phyloP scores from a whole-genome alignment of 2,888 invertebrate species.

The Smittia aterrima region DNA sequence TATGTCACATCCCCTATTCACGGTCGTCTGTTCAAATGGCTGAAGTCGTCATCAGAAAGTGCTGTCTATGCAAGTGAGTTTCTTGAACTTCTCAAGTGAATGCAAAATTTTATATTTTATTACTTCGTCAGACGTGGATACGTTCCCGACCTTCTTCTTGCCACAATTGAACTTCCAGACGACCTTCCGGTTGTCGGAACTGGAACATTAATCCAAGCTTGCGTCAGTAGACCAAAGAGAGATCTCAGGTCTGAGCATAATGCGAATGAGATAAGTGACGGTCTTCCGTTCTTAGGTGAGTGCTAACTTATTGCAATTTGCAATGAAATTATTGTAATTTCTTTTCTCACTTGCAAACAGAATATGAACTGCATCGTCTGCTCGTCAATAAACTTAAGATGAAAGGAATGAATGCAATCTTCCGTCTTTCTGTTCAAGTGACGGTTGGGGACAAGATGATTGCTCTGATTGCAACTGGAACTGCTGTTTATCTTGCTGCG shows the following conservation, averaged over 20 bases:
- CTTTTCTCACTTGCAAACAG: conserved; percentile 50
- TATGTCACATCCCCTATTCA: conserved; percentile 83
- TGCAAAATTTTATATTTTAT: conserved; percentile 41
- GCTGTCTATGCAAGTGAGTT: conserved; percentile 67
- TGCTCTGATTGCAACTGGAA: conserved; percentile 84
- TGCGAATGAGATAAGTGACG: conserved; percentile 92
- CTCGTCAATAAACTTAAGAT: conserved; percentile 87
- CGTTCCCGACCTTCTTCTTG: conserved; percentile 87
- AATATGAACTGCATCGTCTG: conserved; percentile 91
- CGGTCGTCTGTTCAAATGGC: conserved; percentile 69
- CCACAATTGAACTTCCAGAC: conserved; percentile 82
- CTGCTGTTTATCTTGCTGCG: conserved; percentile 75
- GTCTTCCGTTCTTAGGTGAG: conserved; percentile 76
- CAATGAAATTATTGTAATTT: background rate
- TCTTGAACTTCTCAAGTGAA: conserved; percentile 23
- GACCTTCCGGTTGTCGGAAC: conserved; percentile 71
- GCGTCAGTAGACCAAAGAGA: conserved; percentile 73
- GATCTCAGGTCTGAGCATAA: conserved; percentile 79
- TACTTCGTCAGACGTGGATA: conserved; percentile 66
- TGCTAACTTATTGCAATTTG: background rate
- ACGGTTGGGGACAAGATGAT: conserved; percentile 85
- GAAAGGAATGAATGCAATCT: conserved; percentile 92
- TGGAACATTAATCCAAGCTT: conserved; percentile 67
- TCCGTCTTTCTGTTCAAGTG: conserved; percentile 76
- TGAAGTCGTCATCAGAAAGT: conserved; percentile 69